Conservation (phyloP, 1,140 invertebrate genomes). For the Homalodisca vitripennis region DNA sequence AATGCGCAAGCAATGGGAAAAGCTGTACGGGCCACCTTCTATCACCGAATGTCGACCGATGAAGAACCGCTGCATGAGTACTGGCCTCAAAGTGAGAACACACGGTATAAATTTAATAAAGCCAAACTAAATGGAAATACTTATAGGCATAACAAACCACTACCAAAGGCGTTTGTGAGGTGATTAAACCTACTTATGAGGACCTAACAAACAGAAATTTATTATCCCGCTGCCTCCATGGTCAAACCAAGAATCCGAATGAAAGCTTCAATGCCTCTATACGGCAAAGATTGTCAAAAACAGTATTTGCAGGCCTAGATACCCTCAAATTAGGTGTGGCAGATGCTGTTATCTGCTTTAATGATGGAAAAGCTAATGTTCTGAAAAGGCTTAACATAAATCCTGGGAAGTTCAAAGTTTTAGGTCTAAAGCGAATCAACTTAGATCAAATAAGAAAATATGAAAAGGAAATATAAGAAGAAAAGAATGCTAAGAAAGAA, state of each 20-base stretch:
- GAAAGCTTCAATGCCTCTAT: slow-evolving; percentile 37
- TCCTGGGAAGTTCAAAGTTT: too few relatives aligned
- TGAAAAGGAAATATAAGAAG: too few relatives aligned
- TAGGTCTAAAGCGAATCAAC: too few relatives aligned
- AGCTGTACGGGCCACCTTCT: slow-evolving; percentile 8
- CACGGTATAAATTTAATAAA: not conserved
- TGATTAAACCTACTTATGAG: too few relatives aligned
- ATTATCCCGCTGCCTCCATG: slow-evolving; percentile 35
- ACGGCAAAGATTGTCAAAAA: slow-evolving; percentile 39
- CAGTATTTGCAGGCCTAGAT: slow-evolving; percentile 35
- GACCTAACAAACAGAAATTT: too few relatives aligned
- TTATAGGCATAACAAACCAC: too few relatives aligned
- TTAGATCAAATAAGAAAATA: too few relatives aligned
- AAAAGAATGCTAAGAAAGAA: too few relatives aligned
- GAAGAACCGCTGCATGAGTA: slow-evolving; percentile 10
- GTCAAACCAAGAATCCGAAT: slow-evolving; percentile 39
- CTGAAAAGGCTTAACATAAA: too few relatives aligned
- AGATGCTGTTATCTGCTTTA: not conserved
- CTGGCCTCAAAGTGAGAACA: not conserved
- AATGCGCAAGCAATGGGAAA: slow-evolving; percentile 40
- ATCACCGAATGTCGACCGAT: slow-evolving; percentile 10
- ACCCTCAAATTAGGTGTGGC: slow-evolving; percentile 36
- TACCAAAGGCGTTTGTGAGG: too few relatives aligned
- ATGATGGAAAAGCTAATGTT: too few relatives aligned
- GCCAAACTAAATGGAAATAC: too few relatives aligned